Percentiles rank a stretch among this genome's conserved stretches.
These are phyloP conservation scores for Anthrax anthrax DNA, from an alignment of 2,888 invertebrate species.

Conservation along the genomic window DNA sequence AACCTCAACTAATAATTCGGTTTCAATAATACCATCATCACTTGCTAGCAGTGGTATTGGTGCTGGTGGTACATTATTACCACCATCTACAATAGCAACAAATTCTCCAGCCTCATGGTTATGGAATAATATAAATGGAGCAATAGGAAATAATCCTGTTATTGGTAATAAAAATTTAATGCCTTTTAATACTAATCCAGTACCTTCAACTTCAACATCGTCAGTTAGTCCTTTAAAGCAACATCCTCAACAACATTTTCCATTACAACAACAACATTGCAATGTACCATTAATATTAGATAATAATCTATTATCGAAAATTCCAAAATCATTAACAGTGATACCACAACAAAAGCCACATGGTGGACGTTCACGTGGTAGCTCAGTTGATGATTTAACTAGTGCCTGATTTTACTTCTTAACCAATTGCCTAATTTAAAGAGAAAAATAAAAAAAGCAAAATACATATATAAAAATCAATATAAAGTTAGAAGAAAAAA, in stretches of 20 bases:
- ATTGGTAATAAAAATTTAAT: not conserved
- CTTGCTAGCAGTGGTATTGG: not conserved
- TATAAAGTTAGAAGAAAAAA: no score
- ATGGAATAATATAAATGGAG: constrained; percentile 3
- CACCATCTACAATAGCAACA: not conserved
- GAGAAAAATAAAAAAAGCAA: no score
- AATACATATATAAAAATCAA: no score
- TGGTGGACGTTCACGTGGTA: not conserved
- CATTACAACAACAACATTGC: constrained; percentile 14
- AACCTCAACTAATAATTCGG: not conserved
- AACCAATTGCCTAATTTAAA: not conserved
- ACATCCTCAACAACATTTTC: constrained; percentile 16
- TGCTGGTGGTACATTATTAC: not conserved
- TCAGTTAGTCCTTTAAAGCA: constrained; percentile 10
- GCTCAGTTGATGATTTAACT: constrained; percentile 3
- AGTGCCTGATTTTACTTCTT: constrained; percentile 7
- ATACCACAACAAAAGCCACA: constrained; percentile 46
- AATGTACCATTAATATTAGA: constrained; percentile 25
- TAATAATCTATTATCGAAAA: constrained; percentile 50
- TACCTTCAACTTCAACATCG: constrained; percentile 21
- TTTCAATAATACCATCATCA: constrained; percentile 4
- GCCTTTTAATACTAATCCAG: constrained; percentile 1
- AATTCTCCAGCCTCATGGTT: constrained; percentile 4
- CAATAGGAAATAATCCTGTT: not conserved
- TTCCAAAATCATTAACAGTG: constrained; percentile 67